Base-by-base conservation (phyloP, 2,888 invertebrate species). In the Cerastis leucographa region DNA sequence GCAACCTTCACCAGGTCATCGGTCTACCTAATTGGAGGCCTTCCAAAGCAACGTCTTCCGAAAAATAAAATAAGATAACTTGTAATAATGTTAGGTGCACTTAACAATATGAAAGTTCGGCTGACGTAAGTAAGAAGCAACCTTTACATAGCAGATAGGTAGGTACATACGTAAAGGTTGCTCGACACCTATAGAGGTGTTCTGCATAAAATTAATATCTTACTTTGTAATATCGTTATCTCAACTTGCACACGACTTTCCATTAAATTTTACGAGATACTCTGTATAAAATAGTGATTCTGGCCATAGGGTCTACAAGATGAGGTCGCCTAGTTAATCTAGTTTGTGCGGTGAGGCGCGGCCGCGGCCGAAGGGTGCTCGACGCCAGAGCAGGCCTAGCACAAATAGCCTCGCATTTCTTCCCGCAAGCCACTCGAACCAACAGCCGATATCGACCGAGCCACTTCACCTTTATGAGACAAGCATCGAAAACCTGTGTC, bases 381-480 rank as follows among this genome's bases (percentile, higher is more conserved):
- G 89, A 93, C 86, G 85, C 87, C 85, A 87, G 85, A 84, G 87
- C 89, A 87, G 89, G 91, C 92, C 92, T 89, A 92, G 90, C 91
- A 91, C 92, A 93, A 95, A 95, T 95, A 95, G 94, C 94, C 90
- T 90, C 93, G 92, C 94, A 94, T 94, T 94, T 95, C 94, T 95
- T 93, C 91, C 87, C 90, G 90, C 92, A 91, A 90, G 90, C 92
- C 93, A 92, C 94, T 95, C 87, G 88, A 93, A 89, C 89, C 93
- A 93, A 94, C 93, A 93, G 92, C 90, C 93, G 90, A 94, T 94
- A 94, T 94, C 93, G 92, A 92, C 90, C 91, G 89, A 88, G 59
- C 79, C 84, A 86, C 91, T 91, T 89, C 87, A 93, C 93, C 92
- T 93, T 93, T 93, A 93, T 92, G 91, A 92, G 90, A 90, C 91